phyloP scores from a whole-genome alignment of 2,888 invertebrate species.

The Catocala sponsa region DNA sequence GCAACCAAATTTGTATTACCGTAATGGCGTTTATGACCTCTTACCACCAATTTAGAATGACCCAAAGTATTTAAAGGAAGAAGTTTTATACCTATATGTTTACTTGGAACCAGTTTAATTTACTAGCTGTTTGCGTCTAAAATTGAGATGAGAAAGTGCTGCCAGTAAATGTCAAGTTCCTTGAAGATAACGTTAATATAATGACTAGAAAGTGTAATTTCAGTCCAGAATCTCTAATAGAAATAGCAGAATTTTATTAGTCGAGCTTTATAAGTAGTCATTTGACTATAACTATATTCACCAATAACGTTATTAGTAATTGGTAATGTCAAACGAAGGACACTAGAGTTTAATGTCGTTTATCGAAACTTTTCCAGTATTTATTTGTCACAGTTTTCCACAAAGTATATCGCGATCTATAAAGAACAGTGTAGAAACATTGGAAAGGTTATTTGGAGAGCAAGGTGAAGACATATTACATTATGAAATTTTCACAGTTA shows the following conservation, averaged over 20 bases:
- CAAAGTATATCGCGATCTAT: no score
- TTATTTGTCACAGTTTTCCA: no score
- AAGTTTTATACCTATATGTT: slow-evolving; percentile 9
- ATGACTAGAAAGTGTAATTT: background rate
- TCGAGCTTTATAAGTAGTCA: no score
- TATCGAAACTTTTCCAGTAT: slow-evolving; percentile 2
- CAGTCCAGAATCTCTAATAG: no score
- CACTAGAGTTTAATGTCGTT: slow-evolving; percentile 9
- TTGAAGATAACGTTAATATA: background rate
- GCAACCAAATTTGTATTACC: background rate
- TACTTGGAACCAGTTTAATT: slow-evolving; percentile 9
- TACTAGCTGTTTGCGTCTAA: background rate
- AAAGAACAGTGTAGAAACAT: no score
- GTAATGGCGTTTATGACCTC: no score
- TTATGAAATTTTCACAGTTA: background rate
- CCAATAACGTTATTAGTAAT: slow-evolving; percentile 11
- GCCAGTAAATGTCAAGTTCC: background rate
- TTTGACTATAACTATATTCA: background rate
- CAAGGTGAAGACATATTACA: background rate
- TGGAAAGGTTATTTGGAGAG: background rate
- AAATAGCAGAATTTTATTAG: no score
- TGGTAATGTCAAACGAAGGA: slow-evolving; percentile 20
- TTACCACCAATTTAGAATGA: no score
- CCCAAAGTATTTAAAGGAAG: slow-evolving; percentile 23
- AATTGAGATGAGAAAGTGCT: background rate